Evolutionary conservation across 2,113 vertebrate species (phyloP), one percentile per base, ranked within the genome.

Genomic region (Otis tarda): DNA sequence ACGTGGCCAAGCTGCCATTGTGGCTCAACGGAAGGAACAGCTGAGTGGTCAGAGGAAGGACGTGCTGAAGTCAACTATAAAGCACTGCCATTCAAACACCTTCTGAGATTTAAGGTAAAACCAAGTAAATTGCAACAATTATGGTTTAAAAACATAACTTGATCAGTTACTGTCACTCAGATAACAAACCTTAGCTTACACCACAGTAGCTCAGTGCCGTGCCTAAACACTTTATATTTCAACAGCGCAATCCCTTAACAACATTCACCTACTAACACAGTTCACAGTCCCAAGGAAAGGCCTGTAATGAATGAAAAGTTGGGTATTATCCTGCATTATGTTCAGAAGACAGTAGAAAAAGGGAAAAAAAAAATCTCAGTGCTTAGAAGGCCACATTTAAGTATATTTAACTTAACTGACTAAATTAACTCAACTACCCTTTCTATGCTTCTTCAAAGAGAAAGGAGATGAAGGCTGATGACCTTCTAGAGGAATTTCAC

Each of bases 211-310:
- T 86, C 73, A 68, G 41, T 31, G 60, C 31, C n/a, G 22, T 79
- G 35, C 65, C 45, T 63, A 68, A 87, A 77, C 43, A n/a, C 41
- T 63, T 67, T 8, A 55, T 35, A 68, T 31, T 67, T 74, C 64
- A 81, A 39, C 27, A 78, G 50, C 37, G 74, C 79, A 83, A 64
- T 37, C 89, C 57, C 76, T 94, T 70, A 93, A 87, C n/a, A 86
- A 86, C 30, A 23, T 45, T 89, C 90, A 95, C 94, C 92, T 92
- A 88, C 80, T 95, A 86, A 90, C 90, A 94, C 56, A 80, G 45
- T 88, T 90, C 67, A 67, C 25, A 57, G 47, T 61, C 85, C 60
- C 73, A 56, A 59, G 76, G 69, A 79, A 83, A 93, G 50, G 60
- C 22, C 77, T 45, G 22, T 45, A 89, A 88, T 78, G 76, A 94